phyloP scores from a whole-genome alignment of 2,888 invertebrate species.

The Andrena haemorrhoa region DNA sequence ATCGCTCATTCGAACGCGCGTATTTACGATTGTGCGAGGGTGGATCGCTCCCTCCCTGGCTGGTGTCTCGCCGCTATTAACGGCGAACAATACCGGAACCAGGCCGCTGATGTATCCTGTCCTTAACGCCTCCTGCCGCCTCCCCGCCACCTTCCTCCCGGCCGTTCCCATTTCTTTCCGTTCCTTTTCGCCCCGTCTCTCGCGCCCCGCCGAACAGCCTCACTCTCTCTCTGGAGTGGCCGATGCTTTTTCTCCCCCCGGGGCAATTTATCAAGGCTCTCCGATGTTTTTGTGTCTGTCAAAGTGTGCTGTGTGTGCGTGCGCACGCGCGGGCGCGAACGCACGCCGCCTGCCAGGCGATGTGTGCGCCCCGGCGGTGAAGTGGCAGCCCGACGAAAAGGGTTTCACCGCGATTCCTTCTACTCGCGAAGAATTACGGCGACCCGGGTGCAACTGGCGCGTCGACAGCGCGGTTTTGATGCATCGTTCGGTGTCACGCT shows the following conservation, averaged over 20 bases:
- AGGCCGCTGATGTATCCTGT: constrained; percentile 82
- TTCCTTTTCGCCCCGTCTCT: constrained; percentile 56
- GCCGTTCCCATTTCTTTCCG: constrained; percentile 49
- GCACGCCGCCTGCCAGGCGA: constrained; percentile 6
- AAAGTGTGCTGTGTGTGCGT: constrained; percentile 68
- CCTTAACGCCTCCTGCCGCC: constrained; percentile 78
- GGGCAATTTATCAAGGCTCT: constrained; percentile 81
- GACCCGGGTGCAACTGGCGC: constrained; percentile 66
- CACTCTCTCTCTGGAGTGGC: constrained; percentile 64
- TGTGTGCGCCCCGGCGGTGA: constrained; percentile 41
- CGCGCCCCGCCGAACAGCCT: constrained; percentile 65
- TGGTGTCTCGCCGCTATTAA: constrained; percentile 83
- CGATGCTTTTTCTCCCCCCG: constrained; percentile 76
- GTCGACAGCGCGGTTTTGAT: constrained; percentile 58
- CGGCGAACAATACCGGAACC: constrained; percentile 83
- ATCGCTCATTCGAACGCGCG: constrained; percentile 72
- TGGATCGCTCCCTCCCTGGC: constrained; percentile 66
- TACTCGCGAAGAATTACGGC: constrained; percentile 69
- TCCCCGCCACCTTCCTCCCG: constrained; percentile 70
- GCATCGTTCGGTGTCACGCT: constrained; percentile 64
- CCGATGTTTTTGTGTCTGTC: constrained; percentile 80
- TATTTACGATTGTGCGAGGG: constrained; percentile 58
- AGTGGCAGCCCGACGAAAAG: constrained; percentile 64
- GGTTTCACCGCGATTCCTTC: constrained; percentile 68
- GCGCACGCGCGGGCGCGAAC: constrained; percentile 7